Evolutionary conservation across 2,113 vertebrate genomes (phyloP).

Genomic region (Vireo altiloquus): DNA sequence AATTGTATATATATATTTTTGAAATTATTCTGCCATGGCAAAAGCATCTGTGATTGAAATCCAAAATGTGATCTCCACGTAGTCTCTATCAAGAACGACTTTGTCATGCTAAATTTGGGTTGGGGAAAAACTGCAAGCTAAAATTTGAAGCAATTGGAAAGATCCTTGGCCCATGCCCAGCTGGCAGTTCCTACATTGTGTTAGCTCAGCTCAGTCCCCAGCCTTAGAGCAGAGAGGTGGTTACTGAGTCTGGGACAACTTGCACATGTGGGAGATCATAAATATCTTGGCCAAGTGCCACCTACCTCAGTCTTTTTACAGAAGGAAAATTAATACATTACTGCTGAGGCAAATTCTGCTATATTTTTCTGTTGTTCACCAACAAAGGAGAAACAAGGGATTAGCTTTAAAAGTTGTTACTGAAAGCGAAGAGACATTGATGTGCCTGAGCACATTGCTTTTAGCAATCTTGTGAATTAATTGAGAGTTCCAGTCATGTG

Average conservation of each 20-base stretch:
- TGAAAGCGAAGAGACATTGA: not conserved
- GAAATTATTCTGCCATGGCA: not conserved
- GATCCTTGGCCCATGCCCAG: not conserved
- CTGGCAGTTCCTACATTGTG: not conserved
- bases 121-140: not conserved
- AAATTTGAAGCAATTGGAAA: not conserved
- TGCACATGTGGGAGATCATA: not conserved
- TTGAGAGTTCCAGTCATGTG: not conserved
- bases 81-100: not conserved
- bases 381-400: not conserved
- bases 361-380: not conserved
- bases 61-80: not conserved
- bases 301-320: not conserved
- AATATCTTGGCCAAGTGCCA: not conserved
- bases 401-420: not conserved
- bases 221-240: not conserved
- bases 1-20: not conserved
- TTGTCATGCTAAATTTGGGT: not conserved
- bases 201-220: not conserved
- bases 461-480: not conserved
- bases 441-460: not conserved
- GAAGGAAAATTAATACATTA: not conserved
- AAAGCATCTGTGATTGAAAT: not conserved
- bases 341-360: not conserved
- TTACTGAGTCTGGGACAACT: not conserved